Percentiles rank a stretch among this genome's conserved stretches.
Evolutionary conservation across 2,113 vertebrate species (phyloP).

Genomic region (Aegotheles bennettii): DNA sequence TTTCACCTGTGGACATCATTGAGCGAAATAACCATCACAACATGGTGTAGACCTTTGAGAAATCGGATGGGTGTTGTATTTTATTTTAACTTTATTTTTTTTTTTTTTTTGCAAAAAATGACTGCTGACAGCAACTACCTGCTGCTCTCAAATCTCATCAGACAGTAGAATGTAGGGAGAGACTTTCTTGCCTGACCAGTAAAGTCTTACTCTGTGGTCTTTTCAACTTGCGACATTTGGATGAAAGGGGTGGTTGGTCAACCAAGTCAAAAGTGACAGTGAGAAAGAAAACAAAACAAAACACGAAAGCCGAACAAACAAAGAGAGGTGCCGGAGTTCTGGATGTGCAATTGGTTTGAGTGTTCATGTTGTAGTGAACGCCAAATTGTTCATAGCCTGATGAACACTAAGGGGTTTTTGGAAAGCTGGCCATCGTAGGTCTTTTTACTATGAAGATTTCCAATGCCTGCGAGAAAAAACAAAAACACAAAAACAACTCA

Average conservation of each 20-base stretch:
- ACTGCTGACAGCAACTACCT: constrained; percentile 84
- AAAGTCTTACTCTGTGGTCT: constrained; percentile 78
- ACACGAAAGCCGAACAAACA: constrained; percentile 28
- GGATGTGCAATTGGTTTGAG: constrained; percentile 75
- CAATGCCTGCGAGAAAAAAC: constrained; percentile 10
- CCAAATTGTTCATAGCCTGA: constrained; percentile 65
- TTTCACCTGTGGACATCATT: constrained; percentile 92
- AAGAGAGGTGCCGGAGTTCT: constrained; percentile 63
- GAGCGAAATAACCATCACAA: constrained; percentile 97
- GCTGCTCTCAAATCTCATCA: constrained; percentile 92
- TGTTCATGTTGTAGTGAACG: constrained; percentile 82
- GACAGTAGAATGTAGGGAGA: constrained; percentile 99
- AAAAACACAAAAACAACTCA: background rate
- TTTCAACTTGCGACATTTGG: constrained; percentile 64
- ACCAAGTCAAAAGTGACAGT: constrained; percentile 64
- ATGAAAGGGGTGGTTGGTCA: constrained; percentile 71
- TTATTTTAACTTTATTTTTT: background rate
- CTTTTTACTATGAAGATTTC: constrained; percentile 31
- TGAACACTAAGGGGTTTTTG: constrained; percentile 64
- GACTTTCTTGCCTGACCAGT: constrained; percentile 79
- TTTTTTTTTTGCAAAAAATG: constrained; percentile 49
- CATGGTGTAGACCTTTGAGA: constrained; percentile 77
- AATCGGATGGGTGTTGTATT: constrained; percentile 5
- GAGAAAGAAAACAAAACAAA: constrained; percentile 35
- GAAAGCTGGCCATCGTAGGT: constrained; percentile 51